Evolutionary conservation across 2,797 vertebrate genomes (phyloP).

Genomic region (Microctenopoma steveboyesi): DNA sequence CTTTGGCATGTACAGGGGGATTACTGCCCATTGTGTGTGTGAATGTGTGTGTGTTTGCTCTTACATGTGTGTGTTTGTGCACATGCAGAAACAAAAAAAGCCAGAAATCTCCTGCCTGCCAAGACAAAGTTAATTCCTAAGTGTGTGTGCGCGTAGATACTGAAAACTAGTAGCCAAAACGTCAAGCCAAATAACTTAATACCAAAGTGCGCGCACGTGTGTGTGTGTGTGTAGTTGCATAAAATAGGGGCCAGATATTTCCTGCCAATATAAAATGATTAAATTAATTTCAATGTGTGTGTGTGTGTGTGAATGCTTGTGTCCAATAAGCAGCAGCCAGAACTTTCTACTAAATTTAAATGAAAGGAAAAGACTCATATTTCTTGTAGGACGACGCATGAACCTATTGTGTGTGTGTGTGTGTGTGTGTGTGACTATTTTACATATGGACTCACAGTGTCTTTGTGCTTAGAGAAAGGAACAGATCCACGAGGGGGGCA

Average conservation of each 20-base stretch:
- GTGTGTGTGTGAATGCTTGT: constrained; percentile 34
- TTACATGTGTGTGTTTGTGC: constrained; percentile 34
- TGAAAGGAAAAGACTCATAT: constrained; percentile 4
- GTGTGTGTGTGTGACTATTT: too few relatives aligned
- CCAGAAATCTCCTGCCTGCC: constrained; percentile 37
- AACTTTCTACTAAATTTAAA: constrained; percentile 41
- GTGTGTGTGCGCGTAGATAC: constrained; percentile 45
- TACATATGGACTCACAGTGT: too few relatives aligned
- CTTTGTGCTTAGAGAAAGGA: too few relatives aligned
- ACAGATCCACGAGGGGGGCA: too few relatives aligned
- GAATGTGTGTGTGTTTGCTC: constrained; percentile 25
- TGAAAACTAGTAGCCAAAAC: constrained; percentile 48
- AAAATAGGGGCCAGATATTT: constrained; percentile 49
- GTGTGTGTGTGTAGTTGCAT: constrained; percentile 35
- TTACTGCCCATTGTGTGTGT: constrained; percentile 68
- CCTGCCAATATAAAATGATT: constrained; percentile 59
- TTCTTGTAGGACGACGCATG: neutral
- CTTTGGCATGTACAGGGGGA: constrained; percentile 72
- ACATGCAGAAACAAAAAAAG: constrained; percentile 36
- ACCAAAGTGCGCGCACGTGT: constrained; percentile 17
- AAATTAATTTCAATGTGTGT: constrained; percentile 50
- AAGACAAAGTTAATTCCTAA: constrained; percentile 58
- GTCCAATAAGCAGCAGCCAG: constrained; percentile 20
- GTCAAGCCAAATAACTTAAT: constrained; percentile 57
- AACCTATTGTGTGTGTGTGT: neutral